Evolutionary conservation across 2,797 vertebrate species (phyloP), one percentile per base, ranked within the genome.

Genomic region (Sebastes vulpes): DNA sequence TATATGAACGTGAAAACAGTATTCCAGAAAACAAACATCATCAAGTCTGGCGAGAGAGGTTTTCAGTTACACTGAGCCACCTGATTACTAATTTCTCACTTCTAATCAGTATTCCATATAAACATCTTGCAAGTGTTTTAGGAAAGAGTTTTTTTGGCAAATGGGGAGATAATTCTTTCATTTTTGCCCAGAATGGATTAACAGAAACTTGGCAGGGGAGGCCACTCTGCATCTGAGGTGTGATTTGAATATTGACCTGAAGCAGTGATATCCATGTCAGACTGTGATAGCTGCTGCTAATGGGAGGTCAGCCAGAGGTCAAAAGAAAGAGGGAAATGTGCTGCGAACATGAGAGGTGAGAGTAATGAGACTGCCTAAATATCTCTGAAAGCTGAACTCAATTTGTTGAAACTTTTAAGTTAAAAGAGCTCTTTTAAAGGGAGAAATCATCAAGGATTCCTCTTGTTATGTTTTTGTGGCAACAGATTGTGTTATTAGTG

Each of bases 221-320:
- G 68, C 56, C 38, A 35, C 79, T 72, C 65, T 65, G 84, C 75
- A 61, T 81, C 69, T 73, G 60, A 72, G 65, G 77, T 82, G 66
- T 83, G 78, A 88, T 87, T 77, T 87, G 86, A 91, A 92, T 92
- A 85, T 67, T 78, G 74, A 91, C 83, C 82, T 38, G 68, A 71
- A 71, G 77, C 82, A 54, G 63, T 58, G 78, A 79, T 83, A 75
- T 86, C 57, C 28, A 31, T 76, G 81, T 81, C 67, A 79, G 64
- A 65, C 72, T 52, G 76, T 67, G 68, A 53, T 71, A 81, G 60
- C 70, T 83, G 84, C 64, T 69, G 68, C 82, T 83, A 77, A 83
- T 54, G 23, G 74, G 59, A 87, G 88, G 84, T 94, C 90, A 86
- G 48, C 56, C 71, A 84, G 35, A 76, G 86, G 85, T 92, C 75